Evolutionary conservation across 2,113 vertebrate species (phyloP), one percentile per base, ranked within the genome.

Genomic region (Ailurus styani): DNA sequence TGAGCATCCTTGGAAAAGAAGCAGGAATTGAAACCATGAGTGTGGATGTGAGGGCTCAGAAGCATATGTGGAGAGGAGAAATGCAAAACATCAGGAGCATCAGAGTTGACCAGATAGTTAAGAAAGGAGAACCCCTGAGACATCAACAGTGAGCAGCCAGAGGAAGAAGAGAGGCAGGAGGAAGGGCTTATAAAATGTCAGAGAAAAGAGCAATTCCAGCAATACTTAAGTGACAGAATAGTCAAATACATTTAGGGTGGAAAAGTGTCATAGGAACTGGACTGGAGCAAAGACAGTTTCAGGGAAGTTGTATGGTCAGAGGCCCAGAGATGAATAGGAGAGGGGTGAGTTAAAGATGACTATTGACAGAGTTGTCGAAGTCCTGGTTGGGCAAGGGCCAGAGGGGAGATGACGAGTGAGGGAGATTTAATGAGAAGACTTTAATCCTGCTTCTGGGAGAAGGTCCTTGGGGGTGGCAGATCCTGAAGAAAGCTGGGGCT

Each of bases 71-170:
- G 25, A 86, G 47, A 93, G 34, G 73, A 87, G 83, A 57, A 14
- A 55, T 14, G 2, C 31, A 47, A 31, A 73, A 52, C 17, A 14
- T 10, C 29, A 45, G 29, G 60, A 23, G 34, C 15, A 2, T 81
- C 8, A 89, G 84, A 83, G 40, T 57, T 91, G 83, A 96, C 37
- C n/a, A 89, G 15, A 73, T 85, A 79, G 47, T 90, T 88, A 54
- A 86, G 77, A 70, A 86, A 90, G 31, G 47, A 47, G 25, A 95
- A 12, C 45, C 25, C 23, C 34, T 60, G 52, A 55, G 54, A 45
- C 34, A 75, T 91, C 52, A 82, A 52, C 52, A 66, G 11, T 78
- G 47, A 96, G 31, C 70, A 52, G 5, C 23, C 5, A 18, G 21
- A 73, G 52, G 47, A 90, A 21, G 25, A n/a, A 8, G 9, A 54